Conservation (phyloP, 2,888 invertebrate species). For the Gerris lacustris region DNA sequence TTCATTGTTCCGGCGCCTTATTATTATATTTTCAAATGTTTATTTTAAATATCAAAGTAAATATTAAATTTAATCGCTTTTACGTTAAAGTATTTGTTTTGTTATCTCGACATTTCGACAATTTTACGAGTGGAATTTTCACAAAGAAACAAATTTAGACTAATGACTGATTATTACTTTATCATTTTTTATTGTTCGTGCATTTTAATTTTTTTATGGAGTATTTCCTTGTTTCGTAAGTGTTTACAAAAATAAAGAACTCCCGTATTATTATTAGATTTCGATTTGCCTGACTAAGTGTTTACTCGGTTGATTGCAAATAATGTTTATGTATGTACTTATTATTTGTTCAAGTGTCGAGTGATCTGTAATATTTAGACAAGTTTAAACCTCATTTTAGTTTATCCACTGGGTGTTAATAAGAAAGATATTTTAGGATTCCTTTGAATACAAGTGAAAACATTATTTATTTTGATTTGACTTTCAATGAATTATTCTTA, state of each 20-base stretch:
- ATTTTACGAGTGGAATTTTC: neutral
- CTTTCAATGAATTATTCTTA: too few species aligned
- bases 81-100: neutral
- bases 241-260: neutral
- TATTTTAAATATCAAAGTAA: neutral
- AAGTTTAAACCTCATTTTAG: too few species aligned
- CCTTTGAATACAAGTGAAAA: too few species aligned
- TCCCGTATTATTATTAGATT: neutral
- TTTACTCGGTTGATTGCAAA: too few species aligned
- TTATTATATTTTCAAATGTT: neutral
- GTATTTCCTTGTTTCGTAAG: neutral
- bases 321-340: too few species aligned
- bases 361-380: too few species aligned
- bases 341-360: too few species aligned
- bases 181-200: neutral
- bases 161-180: neutral
- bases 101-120: neutral
- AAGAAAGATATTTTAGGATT: too few species aligned
- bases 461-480: too few species aligned
- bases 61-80: neutral
- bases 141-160: neutral
- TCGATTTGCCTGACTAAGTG: neutral
- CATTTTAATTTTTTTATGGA: neutral
- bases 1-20: neutral
- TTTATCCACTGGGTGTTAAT: too few species aligned